Percentiles rank a stretch among this genome's conserved stretches.
Conservation (phyloP, 2,113 vertebrate species). For the Triplophysa tibetana region DNA sequence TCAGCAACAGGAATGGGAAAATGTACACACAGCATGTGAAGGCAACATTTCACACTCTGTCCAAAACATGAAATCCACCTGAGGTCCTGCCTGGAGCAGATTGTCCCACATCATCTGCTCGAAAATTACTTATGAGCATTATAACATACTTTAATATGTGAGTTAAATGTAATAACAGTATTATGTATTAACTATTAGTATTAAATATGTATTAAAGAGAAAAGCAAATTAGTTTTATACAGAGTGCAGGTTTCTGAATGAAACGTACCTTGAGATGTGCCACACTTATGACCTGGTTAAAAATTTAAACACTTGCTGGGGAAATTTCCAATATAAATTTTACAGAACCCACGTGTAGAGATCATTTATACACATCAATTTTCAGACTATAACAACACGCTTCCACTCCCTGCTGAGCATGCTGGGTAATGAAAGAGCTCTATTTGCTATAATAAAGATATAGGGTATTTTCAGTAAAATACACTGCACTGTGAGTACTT, state of each 20-base stretch:
- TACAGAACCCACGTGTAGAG: too few species aligned
- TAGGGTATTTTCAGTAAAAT: not conserved
- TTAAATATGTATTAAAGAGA: too few species aligned
- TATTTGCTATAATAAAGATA: too few species aligned
- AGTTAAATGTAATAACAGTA: not conserved
- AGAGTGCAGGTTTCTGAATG: too few species aligned
- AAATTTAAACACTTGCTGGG: too few species aligned
- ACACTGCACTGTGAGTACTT: not conserved
- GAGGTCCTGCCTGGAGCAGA: conserved; percentile 29
- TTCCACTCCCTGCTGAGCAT: not conserved
- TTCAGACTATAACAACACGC: not conserved
- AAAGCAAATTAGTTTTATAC: too few species aligned
- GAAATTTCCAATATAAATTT: too few species aligned
- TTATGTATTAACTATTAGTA: too few species aligned
- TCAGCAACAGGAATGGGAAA: conserved; percentile 9
- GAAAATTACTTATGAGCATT: not conserved
- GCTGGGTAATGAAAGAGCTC: not conserved
- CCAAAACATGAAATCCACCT: conserved; percentile 23
- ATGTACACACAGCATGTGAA: not conserved
- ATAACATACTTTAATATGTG: not conserved
- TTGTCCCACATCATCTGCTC: conserved; percentile 23
- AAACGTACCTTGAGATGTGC: too few species aligned
- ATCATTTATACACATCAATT: not conserved
- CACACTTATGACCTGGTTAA: too few species aligned
- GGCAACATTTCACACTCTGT: conserved; percentile 10